phyloP scores from a whole-genome alignment of 2,113 vertebrate species.

The Seriola dumerili region DNA sequence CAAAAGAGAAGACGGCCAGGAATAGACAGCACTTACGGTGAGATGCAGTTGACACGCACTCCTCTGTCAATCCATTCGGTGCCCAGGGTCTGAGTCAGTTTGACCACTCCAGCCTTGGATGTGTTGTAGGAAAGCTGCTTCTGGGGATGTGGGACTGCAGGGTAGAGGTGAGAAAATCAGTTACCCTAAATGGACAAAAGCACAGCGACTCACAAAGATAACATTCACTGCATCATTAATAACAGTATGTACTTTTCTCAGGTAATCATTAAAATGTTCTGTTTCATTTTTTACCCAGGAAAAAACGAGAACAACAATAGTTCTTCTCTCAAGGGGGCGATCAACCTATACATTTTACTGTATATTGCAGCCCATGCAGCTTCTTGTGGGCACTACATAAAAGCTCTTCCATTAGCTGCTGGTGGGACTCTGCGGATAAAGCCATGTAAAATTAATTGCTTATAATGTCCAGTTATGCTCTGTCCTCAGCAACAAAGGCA shows the following conservation, averaged over 20 bases:
- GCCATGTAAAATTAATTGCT: constrained; percentile 86
- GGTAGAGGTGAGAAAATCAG: constrained; percentile 2
- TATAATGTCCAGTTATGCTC: constrained; percentile 80
- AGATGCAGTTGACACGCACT: constrained; percentile 87
- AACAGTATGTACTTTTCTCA: not conserved
- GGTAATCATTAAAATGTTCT: not conserved
- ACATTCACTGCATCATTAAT: constrained; percentile 16
- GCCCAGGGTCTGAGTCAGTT: constrained; percentile 88
- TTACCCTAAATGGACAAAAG: constrained; percentile 2
- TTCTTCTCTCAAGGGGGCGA: constrained; percentile 23
- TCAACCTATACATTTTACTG: constrained; percentile 31
- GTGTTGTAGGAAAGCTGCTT: constrained; percentile 88
- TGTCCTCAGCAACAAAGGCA: constrained; percentile 83
- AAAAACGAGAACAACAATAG: not conserved
- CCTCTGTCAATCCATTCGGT: constrained; percentile 87
- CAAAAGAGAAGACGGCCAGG: not conserved
- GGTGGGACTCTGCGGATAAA: constrained; percentile 76
- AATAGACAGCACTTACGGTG: constrained; percentile 82
- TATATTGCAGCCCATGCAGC: constrained; percentile 53
- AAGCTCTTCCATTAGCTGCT: constrained; percentile 81
- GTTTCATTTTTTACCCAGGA: not conserved
- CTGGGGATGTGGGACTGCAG: constrained; percentile 86
- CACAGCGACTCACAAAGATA: not conserved
- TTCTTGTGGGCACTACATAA: constrained; percentile 72
- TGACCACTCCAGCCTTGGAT: constrained; percentile 87